Evolutionary conservation across 1,140 invertebrate genomes (phyloP).

Genomic region (Trichoplusia ni): DNA sequence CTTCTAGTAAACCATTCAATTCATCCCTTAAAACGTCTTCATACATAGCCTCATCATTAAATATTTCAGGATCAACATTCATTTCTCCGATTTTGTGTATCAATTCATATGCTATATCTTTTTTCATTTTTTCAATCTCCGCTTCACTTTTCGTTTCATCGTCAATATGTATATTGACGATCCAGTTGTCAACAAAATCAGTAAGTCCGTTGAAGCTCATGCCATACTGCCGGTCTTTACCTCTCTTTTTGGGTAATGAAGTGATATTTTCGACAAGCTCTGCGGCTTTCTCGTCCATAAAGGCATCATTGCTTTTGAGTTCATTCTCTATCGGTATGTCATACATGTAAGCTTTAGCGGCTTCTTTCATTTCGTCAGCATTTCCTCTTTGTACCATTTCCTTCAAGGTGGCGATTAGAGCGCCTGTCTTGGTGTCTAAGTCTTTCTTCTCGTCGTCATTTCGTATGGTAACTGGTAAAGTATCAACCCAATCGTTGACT

Average conservation of each 20-base stretch:
- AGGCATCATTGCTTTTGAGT: neutral
- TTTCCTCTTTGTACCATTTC: neutral
- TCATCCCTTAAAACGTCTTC: constrained; percentile 39
- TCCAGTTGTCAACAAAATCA: neutral
- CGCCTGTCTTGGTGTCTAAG: neutral
- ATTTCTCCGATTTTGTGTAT: constrained; percentile 39
- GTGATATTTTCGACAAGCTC: neutral
- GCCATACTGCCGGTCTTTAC: neutral
- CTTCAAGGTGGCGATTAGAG: neutral
- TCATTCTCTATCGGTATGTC: neutral
- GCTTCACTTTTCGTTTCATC: neutral
- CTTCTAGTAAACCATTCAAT: constrained; percentile 34
- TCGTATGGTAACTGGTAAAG: neutral
- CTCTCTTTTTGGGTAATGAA: neutral
- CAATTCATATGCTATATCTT: constrained; percentile 32
- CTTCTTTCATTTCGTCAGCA: neutral
- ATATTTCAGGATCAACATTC: constrained; percentile 45
- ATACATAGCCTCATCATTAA: constrained; percentile 42
- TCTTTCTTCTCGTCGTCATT: neutral
- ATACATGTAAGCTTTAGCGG: neutral
- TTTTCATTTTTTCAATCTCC: neutral
- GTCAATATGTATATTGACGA: neutral
- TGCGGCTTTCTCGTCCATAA: neutral
- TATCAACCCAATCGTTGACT: neutral
- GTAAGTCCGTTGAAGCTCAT: constrained; percentile 6